Percentiles rank a stretch among this genome's conserved stretches.
phyloP scores from a whole-genome alignment of 2,888 invertebrate species.

The Euproctis similis region DNA sequence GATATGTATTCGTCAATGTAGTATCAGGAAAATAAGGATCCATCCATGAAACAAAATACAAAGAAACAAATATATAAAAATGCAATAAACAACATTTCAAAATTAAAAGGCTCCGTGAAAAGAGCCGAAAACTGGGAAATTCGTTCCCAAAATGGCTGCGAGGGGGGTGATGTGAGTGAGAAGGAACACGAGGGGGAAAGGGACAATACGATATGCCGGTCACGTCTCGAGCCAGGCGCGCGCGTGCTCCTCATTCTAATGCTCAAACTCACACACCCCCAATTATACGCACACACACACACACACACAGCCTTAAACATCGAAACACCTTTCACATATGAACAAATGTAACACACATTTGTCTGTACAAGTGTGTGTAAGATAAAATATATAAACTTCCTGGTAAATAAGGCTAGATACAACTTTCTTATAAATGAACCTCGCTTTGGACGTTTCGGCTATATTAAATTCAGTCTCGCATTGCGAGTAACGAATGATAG shows the following conservation, averaged over 20 bases:
- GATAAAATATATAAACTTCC: slow-evolving; percentile 56
- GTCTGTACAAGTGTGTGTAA: slow-evolving; percentile 17
- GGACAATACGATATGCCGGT: slow-evolving; percentile 72
- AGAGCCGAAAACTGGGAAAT: slow-evolving; percentile 69
- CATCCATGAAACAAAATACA: no score
- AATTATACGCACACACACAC: slow-evolving; percentile 38
- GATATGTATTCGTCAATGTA: no score
- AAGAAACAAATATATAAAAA: slow-evolving; percentile 36
- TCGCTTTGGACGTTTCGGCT: slow-evolving; percentile 50
- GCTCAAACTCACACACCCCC: slow-evolving; percentile 57
- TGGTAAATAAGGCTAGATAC: slow-evolving; percentile 68
- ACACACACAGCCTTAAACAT: slow-evolving; percentile 31
- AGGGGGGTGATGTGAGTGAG: slow-evolving; percentile 63
- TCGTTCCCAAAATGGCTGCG: slow-evolving; percentile 67
- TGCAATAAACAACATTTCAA: slow-evolving; percentile 52
- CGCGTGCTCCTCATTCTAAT: slow-evolving; percentile 72
- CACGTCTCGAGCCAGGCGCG: slow-evolving; percentile 71
- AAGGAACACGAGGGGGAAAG: slow-evolving; percentile 61
- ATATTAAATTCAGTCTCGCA: slow-evolving; percentile 68
- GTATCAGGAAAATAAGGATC: no score
- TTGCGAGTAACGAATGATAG: slow-evolving; percentile 43
- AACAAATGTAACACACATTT: no score
- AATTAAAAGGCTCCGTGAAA: slow-evolving; percentile 65
- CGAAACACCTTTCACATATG: slow-evolving; percentile 46
- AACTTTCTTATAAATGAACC: slow-evolving; percentile 57